These are phyloP conservation scores for Drosophila paulistorum DNA, from an alignment of 1,140 invertebrate genomes.

Conservation along the genomic window DNA sequence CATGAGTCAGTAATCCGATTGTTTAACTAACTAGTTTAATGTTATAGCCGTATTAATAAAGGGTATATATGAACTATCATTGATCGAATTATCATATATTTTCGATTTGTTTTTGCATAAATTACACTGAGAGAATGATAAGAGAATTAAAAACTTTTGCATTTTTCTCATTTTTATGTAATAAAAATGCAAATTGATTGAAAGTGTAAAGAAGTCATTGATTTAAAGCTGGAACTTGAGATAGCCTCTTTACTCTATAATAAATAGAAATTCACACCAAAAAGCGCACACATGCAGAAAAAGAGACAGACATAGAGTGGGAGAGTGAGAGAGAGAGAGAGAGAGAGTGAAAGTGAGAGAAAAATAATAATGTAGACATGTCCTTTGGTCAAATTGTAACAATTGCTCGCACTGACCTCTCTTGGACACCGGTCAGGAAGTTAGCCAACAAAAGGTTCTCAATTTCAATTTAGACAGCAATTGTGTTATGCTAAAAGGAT, in stretches of 20 bases:
- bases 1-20: too few species aligned
- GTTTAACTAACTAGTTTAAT: too few species aligned
- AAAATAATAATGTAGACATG: constrained; percentile 7
- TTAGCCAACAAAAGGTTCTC: constrained; percentile 43
- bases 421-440: constrained; percentile 5
- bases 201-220: too few species aligned
- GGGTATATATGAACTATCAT: too few species aligned
- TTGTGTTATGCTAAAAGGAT: constrained; percentile 58
- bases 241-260: neutral
- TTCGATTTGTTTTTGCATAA: too few species aligned
- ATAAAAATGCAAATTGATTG: too few species aligned
- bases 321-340: neutral
- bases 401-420: constrained; percentile 6
- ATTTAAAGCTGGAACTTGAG: neutral
- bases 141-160: too few species aligned
- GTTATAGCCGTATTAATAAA: too few species aligned
- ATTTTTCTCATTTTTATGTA: too few species aligned
- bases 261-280: neutral
- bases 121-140: too few species aligned
- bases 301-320: neutral
- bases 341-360: neutral
- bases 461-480: constrained; percentile 69
- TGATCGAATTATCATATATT: too few species aligned
- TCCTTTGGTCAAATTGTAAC: constrained; percentile 17
- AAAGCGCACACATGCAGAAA: neutral